phyloP scores from a whole-genome alignment of 2,888 invertebrate genomes.

The Athripsodes cinereus region DNA sequence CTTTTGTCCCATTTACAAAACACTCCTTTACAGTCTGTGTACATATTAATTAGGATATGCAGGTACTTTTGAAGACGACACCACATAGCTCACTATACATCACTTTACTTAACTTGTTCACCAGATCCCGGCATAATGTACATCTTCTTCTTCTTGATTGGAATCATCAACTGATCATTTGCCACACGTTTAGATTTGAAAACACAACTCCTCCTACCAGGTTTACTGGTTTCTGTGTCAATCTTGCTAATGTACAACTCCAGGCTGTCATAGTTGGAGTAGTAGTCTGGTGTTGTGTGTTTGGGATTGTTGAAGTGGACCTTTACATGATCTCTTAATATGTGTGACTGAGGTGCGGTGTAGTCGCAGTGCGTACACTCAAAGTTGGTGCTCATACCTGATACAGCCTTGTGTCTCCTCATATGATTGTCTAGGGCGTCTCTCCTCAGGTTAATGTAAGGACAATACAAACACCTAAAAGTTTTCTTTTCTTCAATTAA shows the following conservation, averaged over 20 bases:
- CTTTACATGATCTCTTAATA: slow-evolving; percentile 72
- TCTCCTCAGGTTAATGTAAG: slow-evolving; percentile 67
- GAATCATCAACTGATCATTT: slow-evolving; percentile 5
- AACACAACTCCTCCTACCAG: slow-evolving; percentile 28
- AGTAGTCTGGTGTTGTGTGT: slow-evolving; percentile 52
- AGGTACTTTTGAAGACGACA: too few species aligned
- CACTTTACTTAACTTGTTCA: slow-evolving; percentile 31
- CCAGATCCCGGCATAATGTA: slow-evolving; percentile 39
- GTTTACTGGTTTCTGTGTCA: slow-evolving; percentile 37
- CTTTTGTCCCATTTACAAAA: too few species aligned
- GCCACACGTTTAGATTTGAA: slow-evolving; percentile 29
- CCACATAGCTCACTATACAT: too few species aligned
- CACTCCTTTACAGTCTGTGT: too few species aligned
- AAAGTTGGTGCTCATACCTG: slow-evolving; percentile 53
- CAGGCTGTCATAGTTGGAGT: slow-evolving; percentile 54
- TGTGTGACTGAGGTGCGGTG: slow-evolving; percentile 66
- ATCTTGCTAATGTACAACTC: slow-evolving; percentile 50
- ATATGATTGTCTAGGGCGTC: slow-evolving; percentile 71
- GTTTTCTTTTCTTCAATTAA: slow-evolving; percentile 53
- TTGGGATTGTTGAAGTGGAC: slow-evolving; percentile 65
- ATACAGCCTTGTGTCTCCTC: slow-evolving; percentile 61
- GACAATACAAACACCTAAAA: slow-evolving; percentile 71
- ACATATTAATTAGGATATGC: background rate
- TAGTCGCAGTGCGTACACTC: slow-evolving; percentile 79
- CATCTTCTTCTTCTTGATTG: slow-evolving; percentile 35